Evolutionary conservation across 1,140 invertebrate species (phyloP).

Genomic region (Drosophila santomea): DNA sequence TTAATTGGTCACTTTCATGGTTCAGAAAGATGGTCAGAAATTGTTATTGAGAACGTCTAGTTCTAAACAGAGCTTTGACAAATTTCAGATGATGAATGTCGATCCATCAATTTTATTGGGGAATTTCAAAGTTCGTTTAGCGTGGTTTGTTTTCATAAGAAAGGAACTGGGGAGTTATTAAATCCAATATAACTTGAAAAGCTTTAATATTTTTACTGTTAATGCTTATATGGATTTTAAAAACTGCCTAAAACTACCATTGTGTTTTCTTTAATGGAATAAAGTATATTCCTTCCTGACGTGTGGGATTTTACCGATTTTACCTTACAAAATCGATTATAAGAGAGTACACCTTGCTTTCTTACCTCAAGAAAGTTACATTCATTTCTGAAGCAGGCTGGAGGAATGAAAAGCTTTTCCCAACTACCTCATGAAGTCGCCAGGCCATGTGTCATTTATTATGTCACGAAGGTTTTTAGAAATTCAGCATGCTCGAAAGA

Average conservation of each 20-base stretch:
- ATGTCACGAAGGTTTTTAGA: conserved; percentile 41
- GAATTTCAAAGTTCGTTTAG: background rate
- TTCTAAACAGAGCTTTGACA: conserved; percentile 15
- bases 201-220: too few relatives aligned
- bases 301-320: background rate
- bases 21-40: conserved; percentile 1
- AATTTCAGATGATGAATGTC: conserved; percentile 17
- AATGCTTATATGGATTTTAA: background rate
- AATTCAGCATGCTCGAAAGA: conserved; percentile 45
- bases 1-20: conserved; percentile 27
- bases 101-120: conserved; percentile 10
- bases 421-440: conserved; percentile 7
- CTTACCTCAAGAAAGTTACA: conserved; percentile 13
- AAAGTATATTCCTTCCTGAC: background rate
- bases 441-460: conserved; percentile 40
- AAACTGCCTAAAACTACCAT: background rate
- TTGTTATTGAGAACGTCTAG: conserved; percentile 9
- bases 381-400: conserved; percentile 9
- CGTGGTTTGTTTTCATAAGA: background rate
- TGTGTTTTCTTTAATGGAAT: background rate
- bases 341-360: background rate
- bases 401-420: conserved; percentile 12
- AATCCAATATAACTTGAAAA: too few relatives aligned
- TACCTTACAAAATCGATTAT: conserved; percentile 19
- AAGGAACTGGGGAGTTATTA: background rate